These are phyloP conservation scores for Camponotus vicinus DNA, from an alignment of 1,140 invertebrate genomes.

Conservation along the genomic window DNA sequence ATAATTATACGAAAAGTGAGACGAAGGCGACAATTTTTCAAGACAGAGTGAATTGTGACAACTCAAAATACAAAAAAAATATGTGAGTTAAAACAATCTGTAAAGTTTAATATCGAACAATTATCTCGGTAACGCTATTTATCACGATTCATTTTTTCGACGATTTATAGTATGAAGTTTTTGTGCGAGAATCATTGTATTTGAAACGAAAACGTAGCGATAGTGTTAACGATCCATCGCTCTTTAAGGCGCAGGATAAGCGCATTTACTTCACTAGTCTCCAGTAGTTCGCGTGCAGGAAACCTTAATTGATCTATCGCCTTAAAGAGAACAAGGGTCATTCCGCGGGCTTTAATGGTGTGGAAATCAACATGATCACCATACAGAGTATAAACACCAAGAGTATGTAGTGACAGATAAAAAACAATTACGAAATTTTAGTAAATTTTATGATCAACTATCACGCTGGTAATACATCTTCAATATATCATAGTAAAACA, in stretches of 20 bases:
- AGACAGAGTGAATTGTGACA: too few relatives aligned
- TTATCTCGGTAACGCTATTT: not conserved
- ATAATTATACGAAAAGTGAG: too few relatives aligned
- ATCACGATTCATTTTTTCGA: not conserved
- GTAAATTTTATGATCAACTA: slow-evolving; percentile 11
- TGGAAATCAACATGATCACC: slow-evolving; percentile 3
- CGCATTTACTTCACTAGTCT: slow-evolving; percentile 41
- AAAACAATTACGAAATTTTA: not conserved
- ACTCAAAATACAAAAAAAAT: too few relatives aligned
- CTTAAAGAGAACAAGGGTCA: slow-evolving; percentile 48
- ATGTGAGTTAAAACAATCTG: too few relatives aligned
- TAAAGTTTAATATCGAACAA: too few relatives aligned
- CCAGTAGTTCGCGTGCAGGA: slow-evolving; percentile 55
- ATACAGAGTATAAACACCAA: not conserved
- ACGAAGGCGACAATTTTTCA: too few relatives aligned
- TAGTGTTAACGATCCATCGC: slow-evolving; percentile 49
- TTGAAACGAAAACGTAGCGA: not conserved
- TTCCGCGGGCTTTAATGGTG: slow-evolving; percentile 10
- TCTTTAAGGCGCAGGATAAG: slow-evolving; percentile 63
- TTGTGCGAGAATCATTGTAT: not conserved
- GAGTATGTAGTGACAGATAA: slow-evolving; percentile 2
- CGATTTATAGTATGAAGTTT: not conserved
- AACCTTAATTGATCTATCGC: slow-evolving; percentile 59
- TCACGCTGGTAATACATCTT: not conserved
- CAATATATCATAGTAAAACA: not conserved